A percentile compares a stretch with the other conserved stretches of the same genome.
Conservation (phyloP, 2,888 invertebrate species). For the Eubasilissa splendida region DNA sequence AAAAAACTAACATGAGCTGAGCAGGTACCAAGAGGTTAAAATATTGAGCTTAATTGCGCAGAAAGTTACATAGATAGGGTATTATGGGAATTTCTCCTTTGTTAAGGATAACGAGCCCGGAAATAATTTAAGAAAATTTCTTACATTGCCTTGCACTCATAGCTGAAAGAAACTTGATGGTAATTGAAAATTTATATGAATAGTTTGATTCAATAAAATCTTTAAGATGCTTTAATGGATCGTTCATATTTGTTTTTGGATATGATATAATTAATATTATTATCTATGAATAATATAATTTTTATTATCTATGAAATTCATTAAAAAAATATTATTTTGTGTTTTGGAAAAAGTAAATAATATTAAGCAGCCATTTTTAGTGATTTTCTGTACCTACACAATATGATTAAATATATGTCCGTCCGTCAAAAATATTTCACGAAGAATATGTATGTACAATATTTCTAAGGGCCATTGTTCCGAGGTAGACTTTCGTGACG, state of each 20-base stretch:
- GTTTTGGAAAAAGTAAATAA: too few species aligned
- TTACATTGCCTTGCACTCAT: constrained; percentile 25
- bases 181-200: background rate
- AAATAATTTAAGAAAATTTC: constrained; percentile 38
- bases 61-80: constrained; percentile 31
- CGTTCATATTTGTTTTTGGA: too few species aligned
- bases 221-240: too few species aligned
- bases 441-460: background rate
- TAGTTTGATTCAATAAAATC: background rate
- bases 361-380: too few species aligned
- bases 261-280: too few species aligned
- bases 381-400: background rate
- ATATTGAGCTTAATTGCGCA: constrained; percentile 32
- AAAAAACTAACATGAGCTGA: constrained; percentile 21
- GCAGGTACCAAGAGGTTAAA: constrained; percentile 24
- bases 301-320: too few species aligned
- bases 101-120: constrained; percentile 18
- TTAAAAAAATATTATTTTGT: too few species aligned
- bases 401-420: background rate
- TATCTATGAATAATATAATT: too few species aligned
- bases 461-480: constrained; percentile 11
- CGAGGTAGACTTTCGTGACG: constrained; percentile 35
- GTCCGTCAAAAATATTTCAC: background rate
- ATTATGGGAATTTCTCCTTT: constrained; percentile 28
- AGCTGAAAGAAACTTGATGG: constrained; percentile 20